These are phyloP conservation scores for Portunus trituberculatus DNA, from an alignment of 1,140 invertebrate species.

Conservation along the genomic window DNA sequence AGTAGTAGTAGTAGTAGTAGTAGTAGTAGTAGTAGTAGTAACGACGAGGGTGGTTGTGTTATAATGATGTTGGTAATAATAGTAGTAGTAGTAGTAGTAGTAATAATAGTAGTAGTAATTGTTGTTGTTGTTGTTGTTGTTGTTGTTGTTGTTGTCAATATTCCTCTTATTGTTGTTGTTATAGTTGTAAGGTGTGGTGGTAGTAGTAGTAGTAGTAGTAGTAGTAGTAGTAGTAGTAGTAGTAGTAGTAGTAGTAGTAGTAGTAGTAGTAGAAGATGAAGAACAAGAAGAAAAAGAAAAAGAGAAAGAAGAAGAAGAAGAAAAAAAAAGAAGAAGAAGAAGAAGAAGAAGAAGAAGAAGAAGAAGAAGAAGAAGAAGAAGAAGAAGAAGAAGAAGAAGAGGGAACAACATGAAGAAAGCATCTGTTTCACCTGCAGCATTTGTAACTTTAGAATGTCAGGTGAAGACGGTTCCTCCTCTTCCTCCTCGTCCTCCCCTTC, in stretches of 20 bases:
- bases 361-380: too few species aligned
- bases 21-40: background rate
- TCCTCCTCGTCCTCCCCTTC: constrained; percentile 59
- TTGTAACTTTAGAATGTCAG: constrained; percentile 66
- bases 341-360: too few species aligned
- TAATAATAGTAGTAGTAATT: background rate
- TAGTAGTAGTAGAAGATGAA: background rate
- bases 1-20: background rate
- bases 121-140: too few species aligned
- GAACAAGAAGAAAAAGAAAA: background rate
- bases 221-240: background rate
- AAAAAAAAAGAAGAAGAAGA: too few species aligned
- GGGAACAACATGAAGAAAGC: too few species aligned
- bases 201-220: background rate
- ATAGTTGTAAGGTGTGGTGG: too few species aligned
- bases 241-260: constrained; percentile 24
- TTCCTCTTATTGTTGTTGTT: too few species aligned
- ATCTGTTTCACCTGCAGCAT: constrained; percentile 59
- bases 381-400: too few species aligned
- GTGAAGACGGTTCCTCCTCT: constrained; percentile 64
- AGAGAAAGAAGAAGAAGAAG: background rate
- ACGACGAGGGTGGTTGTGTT: too few species aligned
- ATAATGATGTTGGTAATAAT: background rate
- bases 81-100: background rate
- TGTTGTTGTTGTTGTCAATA: too few species aligned